phyloP scores from a whole-genome alignment of 2,113 vertebrate species.

The Prionailurus viverrinus region DNA sequence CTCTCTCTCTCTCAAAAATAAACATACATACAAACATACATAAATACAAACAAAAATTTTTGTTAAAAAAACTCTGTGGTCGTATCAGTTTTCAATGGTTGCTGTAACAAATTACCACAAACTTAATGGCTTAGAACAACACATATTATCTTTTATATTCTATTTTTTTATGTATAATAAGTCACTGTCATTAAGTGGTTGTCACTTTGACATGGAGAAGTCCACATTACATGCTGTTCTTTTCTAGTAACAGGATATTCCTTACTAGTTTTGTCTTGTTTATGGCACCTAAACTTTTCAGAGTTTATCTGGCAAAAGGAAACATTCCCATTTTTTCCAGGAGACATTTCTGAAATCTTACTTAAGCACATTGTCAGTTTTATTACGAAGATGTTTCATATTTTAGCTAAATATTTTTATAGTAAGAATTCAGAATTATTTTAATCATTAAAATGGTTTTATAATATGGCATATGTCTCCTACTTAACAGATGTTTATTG shows the following conservation, averaged over 20 bases:
- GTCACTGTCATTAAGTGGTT: background rate
- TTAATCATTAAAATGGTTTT: conserved; percentile 10
- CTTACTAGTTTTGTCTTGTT: background rate
- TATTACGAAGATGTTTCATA: conserved; percentile 27
- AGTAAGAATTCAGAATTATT: conserved; percentile 51
- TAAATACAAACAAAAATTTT: background rate
- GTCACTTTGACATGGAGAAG: background rate
- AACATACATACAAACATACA: too few relatives aligned
- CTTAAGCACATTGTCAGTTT: background rate
- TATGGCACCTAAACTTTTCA: background rate
- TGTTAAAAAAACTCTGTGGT: background rate
- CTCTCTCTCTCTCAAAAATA: too few relatives aligned
- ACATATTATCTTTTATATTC: background rate
- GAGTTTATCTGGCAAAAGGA: conserved; percentile 28
- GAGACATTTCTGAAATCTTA: background rate
- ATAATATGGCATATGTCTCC: background rate
- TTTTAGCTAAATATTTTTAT: conserved; percentile 54
- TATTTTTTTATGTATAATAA: background rate
- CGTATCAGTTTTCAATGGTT: background rate
- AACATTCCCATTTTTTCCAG: background rate
- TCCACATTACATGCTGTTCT: background rate
- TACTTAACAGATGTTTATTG: background rate
- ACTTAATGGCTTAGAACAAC: background rate
- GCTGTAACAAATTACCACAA: background rate
- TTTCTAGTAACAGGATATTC: background rate